A percentile compares a stretch with the other conserved stretches of the same genome.
Conservation (phyloP, 2,888 invertebrate genomes). For the Drosophila kanekoi region DNA sequence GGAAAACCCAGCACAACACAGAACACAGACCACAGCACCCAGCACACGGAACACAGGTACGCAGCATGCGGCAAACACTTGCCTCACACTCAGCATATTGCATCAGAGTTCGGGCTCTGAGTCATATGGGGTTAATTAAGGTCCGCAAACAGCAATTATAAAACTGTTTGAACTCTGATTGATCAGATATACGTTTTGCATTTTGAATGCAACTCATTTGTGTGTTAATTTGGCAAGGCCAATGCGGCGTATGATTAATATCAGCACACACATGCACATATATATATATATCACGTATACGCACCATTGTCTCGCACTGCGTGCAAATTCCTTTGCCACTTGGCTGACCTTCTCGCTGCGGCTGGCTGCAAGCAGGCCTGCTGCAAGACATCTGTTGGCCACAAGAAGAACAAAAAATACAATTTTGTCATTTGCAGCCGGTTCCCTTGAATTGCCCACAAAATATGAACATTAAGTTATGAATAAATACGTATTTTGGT, state of each 20-base stretch:
- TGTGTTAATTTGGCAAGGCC: conserved; percentile 62
- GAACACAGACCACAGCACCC: not conserved
- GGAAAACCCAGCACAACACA: conserved; percentile 57
- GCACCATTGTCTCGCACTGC: conserved; percentile 31
- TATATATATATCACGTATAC: conserved; percentile 50
- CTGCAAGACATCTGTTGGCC: conserved; percentile 22
- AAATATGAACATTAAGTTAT: no score
- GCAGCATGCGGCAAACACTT: not conserved
- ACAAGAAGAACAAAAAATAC: not conserved
- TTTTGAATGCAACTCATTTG: conserved; percentile 29
- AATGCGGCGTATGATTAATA: conserved; percentile 59
- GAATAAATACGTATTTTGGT: no score
- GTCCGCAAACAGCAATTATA: conserved; percentile 59
- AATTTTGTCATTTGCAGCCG: not conserved
- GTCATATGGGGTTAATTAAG: conserved; percentile 56
- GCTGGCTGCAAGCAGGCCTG: conserved; percentile 3
- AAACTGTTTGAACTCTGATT: conserved; percentile 32
- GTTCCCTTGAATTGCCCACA: not conserved
- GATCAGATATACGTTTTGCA: conserved; percentile 20
- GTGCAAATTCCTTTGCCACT: conserved; percentile 67
- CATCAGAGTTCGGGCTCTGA: conserved; percentile 21
- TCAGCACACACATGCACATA: conserved; percentile 6
- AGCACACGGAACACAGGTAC: conserved; percentile 14
- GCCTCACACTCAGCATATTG: conserved; percentile 15
- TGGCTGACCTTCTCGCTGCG: conserved; percentile 66